A percentile compares a stretch with the other conserved stretches of the same genome.
Evolutionary conservation across 2,888 invertebrate species (phyloP).

Genomic region (Conchocele bisecta): DNA sequence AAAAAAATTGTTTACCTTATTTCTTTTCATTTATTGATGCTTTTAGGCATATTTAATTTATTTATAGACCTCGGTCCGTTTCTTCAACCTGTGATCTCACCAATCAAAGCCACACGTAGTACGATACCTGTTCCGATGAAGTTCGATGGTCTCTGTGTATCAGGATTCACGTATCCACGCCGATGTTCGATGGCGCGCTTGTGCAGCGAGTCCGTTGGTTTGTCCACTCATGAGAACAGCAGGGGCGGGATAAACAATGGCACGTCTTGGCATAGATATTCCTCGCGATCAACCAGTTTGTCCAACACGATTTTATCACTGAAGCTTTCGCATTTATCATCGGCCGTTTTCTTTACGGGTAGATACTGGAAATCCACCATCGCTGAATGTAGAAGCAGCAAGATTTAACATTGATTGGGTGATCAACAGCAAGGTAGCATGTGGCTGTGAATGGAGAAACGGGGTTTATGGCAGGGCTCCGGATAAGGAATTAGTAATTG

Average conservation of each 20-base stretch:
- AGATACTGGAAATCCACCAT: slow-evolving; percentile 96
- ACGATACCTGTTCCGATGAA: slow-evolving; percentile 77
- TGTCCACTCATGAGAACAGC: slow-evolving; percentile 90
- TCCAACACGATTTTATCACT: slow-evolving; percentile 66
- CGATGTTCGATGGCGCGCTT: slow-evolving; percentile 68
- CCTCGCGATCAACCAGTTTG: slow-evolving; percentile 62
- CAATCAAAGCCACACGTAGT: too few relatives aligned
- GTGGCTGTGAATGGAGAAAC: too few relatives aligned
- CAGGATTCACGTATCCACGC: slow-evolving; percentile 56
- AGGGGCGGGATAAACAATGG: slow-evolving; percentile 90
- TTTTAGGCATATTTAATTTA: too few relatives aligned
- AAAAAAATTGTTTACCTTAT: too few relatives aligned
- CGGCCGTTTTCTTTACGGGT: slow-evolving; percentile 85
- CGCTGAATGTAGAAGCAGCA: slow-evolving; percentile 85
- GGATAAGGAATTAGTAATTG: too few relatives aligned
- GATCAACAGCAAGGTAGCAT: too few relatives aligned
- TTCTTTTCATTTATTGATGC: too few relatives aligned
- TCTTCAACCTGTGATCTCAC: too few relatives aligned
- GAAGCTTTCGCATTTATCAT: slow-evolving; percentile 65
- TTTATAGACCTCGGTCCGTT: too few relatives aligned
- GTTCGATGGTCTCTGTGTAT: slow-evolving; percentile 59
- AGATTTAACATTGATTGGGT: neutral
- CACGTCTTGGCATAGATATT: slow-evolving; percentile 86
- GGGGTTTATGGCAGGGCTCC: too few relatives aligned
- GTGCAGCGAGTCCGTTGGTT: slow-evolving; percentile 81